These are phyloP conservation scores for Penelope pileata DNA, from an alignment of 2,113 vertebrate genomes.

Conservation along the genomic window DNA sequence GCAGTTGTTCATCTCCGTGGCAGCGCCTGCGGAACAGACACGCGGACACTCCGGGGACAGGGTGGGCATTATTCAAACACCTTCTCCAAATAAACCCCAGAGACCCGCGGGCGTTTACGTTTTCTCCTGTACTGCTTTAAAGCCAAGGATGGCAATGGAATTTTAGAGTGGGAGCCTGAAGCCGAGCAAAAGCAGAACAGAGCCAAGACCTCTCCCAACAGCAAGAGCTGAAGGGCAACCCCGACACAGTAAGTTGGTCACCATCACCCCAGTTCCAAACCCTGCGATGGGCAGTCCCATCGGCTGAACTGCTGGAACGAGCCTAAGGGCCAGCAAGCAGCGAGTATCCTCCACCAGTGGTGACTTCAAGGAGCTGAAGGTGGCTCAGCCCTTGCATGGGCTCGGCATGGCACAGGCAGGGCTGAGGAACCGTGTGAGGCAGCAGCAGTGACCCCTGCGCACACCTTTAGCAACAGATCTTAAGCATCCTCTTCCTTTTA, in stretches of 20 bases:
- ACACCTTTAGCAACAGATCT: too few relatives aligned
- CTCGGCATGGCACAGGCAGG: neutral
- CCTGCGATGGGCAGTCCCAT: neutral
- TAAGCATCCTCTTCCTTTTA: neutral
- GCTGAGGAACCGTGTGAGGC: neutral
- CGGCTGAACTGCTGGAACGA: fast-evolving
- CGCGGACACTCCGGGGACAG: neutral
- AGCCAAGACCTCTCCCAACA: neutral
- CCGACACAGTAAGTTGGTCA: neutral
- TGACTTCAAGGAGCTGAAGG: neutral
- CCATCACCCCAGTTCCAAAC: neutral
- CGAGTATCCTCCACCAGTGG: neutral
- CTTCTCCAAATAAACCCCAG: neutral
- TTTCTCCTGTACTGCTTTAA: neutral
- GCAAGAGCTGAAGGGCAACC: neutral
- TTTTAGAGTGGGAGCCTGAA: neutral
- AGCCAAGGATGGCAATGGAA: neutral
- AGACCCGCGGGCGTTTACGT: neutral
- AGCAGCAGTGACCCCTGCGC: neutral
- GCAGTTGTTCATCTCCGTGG: neutral
- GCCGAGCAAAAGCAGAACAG: neutral
- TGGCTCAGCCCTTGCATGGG: neutral
- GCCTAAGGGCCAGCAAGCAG: fast-evolving
- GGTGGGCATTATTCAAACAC: neutral
- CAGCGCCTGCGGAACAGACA: neutral